Base-by-base conservation (phyloP, 2,113 vertebrate genomes). In the Carettochelys insculpta region DNA sequence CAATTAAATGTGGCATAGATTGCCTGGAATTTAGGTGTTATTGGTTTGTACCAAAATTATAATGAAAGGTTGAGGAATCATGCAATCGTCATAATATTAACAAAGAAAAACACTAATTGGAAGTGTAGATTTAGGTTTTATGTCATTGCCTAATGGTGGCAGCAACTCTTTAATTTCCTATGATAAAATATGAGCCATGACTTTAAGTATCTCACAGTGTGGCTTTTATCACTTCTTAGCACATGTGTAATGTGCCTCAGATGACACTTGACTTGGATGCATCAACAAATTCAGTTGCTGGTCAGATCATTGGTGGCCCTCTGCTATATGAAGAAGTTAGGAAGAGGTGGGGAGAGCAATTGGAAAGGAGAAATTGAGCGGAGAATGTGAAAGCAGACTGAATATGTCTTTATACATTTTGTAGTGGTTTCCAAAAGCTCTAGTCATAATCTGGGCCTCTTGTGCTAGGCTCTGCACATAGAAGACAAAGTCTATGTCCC, bases 81-180 rank as follows among this genome's bases (percentile, higher is more conserved):
- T 78, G 12, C 53, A 1, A 38, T 95, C 54, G 68, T 90, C 38
- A n/a, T 31, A 51, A 24, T 29, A 41, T 22, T 5, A 56, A 86
- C 56, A 38, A 5, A 73, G 45, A 76, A 25, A 2, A 20, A 6
- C 12, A 53, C 3, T 3, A 68, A 61, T 84, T 22, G 8, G 3
- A 20, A 68, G 25, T 5, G 71, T 0, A 0, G 31, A 51, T 85
- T 25, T 13, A 53, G 17, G 16, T 83, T 83, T 61, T 29, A 0
- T 83, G 45, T 43, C 16, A 6, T 25, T 88, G 84, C 8, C 9
- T 58, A 4, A 6, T 86, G n/a, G 53, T 56, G 51, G 5, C 51
- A 22, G 50, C 8, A 10, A 22, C 34, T 65, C 34, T 41, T 68
- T 58, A 27, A 73, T 22, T 82, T 89, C 29, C 2, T 58, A 13